Conservation (phyloP, 2,888 invertebrate genomes). For the Agrypnus murinus region DNA sequence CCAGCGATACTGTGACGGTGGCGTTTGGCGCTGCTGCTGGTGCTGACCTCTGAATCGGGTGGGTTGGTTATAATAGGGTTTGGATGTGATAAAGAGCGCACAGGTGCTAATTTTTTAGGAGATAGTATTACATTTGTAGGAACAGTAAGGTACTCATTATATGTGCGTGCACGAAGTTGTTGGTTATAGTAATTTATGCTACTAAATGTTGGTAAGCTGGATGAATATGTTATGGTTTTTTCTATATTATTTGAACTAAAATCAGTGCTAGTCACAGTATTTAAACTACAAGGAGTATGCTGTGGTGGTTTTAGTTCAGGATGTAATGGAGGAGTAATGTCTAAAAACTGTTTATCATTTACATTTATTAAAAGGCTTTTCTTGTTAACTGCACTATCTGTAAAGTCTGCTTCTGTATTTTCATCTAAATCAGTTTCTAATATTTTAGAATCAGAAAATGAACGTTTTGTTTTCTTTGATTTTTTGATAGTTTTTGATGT, state of each 20-base stretch:
- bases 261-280: neutral
- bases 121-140: conserved; percentile 7
- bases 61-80: conserved; percentile 62
- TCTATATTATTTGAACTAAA: neutral
- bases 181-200: conserved; percentile 9
- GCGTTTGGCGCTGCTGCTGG: conserved; percentile 76
- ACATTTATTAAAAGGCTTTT: too few relatives aligned
- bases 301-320: neutral
- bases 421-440: conserved; percentile 3
- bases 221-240: conserved; percentile 19
- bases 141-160: conserved; percentile 24
- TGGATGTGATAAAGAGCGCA: conserved; percentile 66
- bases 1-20: conserved; percentile 97
- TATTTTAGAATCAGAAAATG: conserved; percentile 70
- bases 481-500: conserved; percentile 42
- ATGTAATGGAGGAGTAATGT: too few relatives aligned
- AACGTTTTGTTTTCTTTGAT: conserved; percentile 54
- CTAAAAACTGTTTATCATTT: too few relatives aligned
- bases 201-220: conserved; percentile 20
- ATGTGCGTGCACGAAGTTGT: conserved; percentile 28
- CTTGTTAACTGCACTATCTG: too few relatives aligned
- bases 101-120: conserved; percentile 35
- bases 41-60: conserved; percentile 66
- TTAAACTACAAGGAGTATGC: too few relatives aligned
- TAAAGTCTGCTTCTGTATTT: neutral